A percentile compares a stretch with the other conserved stretches of the same genome.
Evolutionary conservation across 2,113 vertebrate species (phyloP).

Genomic region (Sturnus vulgaris): DNA sequence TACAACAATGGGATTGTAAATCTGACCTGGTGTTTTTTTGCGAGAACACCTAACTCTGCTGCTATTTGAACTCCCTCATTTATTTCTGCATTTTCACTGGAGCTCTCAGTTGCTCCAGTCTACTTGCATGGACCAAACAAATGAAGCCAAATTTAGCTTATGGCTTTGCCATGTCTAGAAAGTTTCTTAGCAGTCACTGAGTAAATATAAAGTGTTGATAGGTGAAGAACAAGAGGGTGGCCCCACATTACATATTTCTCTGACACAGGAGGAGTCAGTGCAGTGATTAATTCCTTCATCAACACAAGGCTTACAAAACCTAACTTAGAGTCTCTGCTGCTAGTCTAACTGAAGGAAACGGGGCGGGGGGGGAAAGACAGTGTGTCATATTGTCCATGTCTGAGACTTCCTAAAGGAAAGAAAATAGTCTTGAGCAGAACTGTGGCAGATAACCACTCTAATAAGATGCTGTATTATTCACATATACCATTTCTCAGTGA

Average conservation of each 20-base stretch:
- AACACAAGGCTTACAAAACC: not conserved
- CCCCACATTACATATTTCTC: not conserved
- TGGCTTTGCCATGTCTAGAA: not conserved
- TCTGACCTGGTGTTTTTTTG: not conserved
- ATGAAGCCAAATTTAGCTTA: not conserved
- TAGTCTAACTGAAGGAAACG: not conserved
- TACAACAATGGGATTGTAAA: not conserved
- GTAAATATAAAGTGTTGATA: not conserved
- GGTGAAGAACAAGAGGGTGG: not conserved
- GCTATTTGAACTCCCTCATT: not conserved
- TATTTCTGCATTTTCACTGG: not conserved
- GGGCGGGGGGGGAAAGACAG: too few relatives aligned
- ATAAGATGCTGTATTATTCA: not conserved
- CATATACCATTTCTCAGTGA: not conserved
- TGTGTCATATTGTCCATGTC: not conserved
- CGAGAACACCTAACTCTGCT: not conserved
- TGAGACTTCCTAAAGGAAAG: not conserved
- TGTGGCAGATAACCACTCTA: not conserved
- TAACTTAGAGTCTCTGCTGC: not conserved
- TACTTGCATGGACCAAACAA: rapidly evolving
- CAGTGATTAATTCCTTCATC: not conserved
- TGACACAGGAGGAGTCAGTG: not conserved
- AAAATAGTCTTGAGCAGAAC: not conserved
- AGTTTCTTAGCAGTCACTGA: not conserved
- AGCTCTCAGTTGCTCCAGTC: not conserved